Evolutionary conservation across 2,888 invertebrate genomes (phyloP).

Genomic region (Hirudinaria manillensis): DNA sequence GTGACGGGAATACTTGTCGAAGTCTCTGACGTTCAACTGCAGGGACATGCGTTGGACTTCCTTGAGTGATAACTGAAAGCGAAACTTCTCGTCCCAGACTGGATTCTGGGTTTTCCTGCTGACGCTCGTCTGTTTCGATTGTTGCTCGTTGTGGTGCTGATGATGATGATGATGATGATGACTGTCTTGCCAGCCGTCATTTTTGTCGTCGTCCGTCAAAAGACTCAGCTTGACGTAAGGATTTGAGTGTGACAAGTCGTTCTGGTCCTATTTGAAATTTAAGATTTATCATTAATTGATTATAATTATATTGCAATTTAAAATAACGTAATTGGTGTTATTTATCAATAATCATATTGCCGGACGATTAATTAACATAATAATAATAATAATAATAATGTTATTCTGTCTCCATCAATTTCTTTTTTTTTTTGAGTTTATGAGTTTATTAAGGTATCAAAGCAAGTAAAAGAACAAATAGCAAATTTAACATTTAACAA

Average conservation of each 20-base stretch:
- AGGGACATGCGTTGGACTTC: conserved; percentile 53
- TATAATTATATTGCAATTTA: too few species aligned
- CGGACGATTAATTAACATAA: too few species aligned
- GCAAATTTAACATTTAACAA: too few species aligned
- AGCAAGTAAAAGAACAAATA: too few species aligned
- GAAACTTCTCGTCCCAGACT: conserved; percentile 54
- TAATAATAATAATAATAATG: too few species aligned
- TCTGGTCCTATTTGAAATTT: conserved; percentile 46
- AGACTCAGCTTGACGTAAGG: conserved; percentile 54
- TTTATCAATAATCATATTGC: too few species aligned
- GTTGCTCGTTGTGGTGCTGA: conserved; percentile 45
- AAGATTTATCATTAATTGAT: not conserved
- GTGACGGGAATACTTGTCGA: conserved; percentile 56
- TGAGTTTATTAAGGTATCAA: too few species aligned
- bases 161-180: not conserved
- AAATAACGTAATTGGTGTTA: too few species aligned
- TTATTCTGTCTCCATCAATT: too few species aligned
- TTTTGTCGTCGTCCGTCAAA: conserved; percentile 43
- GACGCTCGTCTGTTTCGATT: conserved; percentile 55
- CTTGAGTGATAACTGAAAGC: conserved; percentile 54
- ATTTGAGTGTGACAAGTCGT: conserved; percentile 56
- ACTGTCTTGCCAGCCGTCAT: not conserved
- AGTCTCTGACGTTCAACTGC: conserved; percentile 55
- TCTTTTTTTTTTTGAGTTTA: too few species aligned
- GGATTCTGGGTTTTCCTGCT: conserved; percentile 56